Evolutionary conservation across 30 jellyfish, hydroid and myxozoan genomes (phyloP), one percentile per base, ranked within the genome.

Genomic region (Cassiopea andromeda): DNA sequence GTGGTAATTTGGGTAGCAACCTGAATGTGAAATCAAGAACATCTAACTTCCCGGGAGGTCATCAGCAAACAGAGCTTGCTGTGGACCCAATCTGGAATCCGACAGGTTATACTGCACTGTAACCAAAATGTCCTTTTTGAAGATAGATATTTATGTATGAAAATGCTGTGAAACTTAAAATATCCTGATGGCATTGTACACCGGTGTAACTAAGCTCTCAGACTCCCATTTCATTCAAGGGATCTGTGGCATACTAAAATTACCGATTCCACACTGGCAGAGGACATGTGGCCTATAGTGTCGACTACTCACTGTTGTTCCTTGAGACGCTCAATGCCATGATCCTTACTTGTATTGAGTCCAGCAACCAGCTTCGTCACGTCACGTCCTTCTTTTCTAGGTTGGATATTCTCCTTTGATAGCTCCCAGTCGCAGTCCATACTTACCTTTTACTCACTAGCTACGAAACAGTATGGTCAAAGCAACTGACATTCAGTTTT

Each of bases 371-470:
- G 71, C 38, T 69, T 69, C 27, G 68, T 72, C 38, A 94, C 81
- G 54, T 80, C 82, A 12, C 98, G 85, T 4, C 98, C 98, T 45
- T 85, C 90, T 66, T 76, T 77, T 48, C 92, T 79, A 13, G 98
- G 98, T 78, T 94, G 98, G 1, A 94, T 79, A 64, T 94, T 94
- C 71, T 94, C 98, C 82, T 94, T 94, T 38, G 94, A 85, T 7
- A 89, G 69, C 80, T 94, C 98, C 98, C 98, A 94, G 66, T 90
- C 97, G 70, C 68, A 70, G 47, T 89, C 98, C 89, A 77, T 77
- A 75, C 19, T 87, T 17, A 43, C 70, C 49, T 7, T 46, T 7
- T 2, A 75, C 46, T 44, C 46, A 18, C 70, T 44, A 7, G 27
- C n/a, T 6, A 47, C 73, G 15, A 77, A 49, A 3, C 46, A 43